A percentile compares a stretch with the other conserved stretches of the same genome.
phyloP scores from a whole-genome alignment of 1,140 invertebrate genomes.

The Arctopsyche grandis region DNA sequence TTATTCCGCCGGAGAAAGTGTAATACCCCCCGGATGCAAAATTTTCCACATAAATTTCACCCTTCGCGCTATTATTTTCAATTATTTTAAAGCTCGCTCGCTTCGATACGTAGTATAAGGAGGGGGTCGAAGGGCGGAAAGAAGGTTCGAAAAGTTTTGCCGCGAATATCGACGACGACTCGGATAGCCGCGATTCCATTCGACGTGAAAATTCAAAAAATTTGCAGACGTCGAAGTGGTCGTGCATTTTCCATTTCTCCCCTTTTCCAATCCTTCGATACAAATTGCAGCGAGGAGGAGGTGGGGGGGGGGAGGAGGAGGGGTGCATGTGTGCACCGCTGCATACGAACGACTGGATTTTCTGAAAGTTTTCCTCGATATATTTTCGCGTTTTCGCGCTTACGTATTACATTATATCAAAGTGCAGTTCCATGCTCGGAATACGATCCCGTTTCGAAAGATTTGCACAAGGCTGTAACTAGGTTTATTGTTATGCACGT shows the following conservation, averaged over 20 bases:
- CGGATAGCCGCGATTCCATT: too few relatives aligned
- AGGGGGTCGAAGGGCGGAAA: too few relatives aligned
- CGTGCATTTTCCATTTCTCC: neutral
- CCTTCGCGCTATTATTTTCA: constrained; percentile 33
- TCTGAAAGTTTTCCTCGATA: neutral
- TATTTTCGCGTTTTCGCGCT: neutral
- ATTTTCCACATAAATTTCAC: constrained; percentile 35
- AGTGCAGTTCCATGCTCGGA: neutral
- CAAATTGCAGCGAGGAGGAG: constrained; percentile 25
- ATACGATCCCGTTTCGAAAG: neutral
- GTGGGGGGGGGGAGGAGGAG: too few relatives aligned
- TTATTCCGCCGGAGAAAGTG: constrained; percentile 30
- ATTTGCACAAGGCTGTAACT: too few relatives aligned
- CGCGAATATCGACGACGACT: too few relatives aligned
- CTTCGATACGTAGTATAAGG: neutral
- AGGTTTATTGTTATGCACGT: too few relatives aligned
- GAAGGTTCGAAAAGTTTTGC: neutral
- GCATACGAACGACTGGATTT: constrained; percentile 17
- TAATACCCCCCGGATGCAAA: constrained; percentile 29
- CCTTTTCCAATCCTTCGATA: neutral
- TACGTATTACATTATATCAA: constrained; percentile 11
- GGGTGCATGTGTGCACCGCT: neutral
- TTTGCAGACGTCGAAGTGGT: neutral
- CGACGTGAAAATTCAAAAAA: neutral
- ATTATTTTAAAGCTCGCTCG: constrained; percentile 17